A percentile compares a stretch with the other conserved stretches of the same genome.
These are phyloP conservation scores for Euzophera pinguis DNA, from an alignment of 2,888 invertebrate species.

Conservation along the genomic window DNA sequence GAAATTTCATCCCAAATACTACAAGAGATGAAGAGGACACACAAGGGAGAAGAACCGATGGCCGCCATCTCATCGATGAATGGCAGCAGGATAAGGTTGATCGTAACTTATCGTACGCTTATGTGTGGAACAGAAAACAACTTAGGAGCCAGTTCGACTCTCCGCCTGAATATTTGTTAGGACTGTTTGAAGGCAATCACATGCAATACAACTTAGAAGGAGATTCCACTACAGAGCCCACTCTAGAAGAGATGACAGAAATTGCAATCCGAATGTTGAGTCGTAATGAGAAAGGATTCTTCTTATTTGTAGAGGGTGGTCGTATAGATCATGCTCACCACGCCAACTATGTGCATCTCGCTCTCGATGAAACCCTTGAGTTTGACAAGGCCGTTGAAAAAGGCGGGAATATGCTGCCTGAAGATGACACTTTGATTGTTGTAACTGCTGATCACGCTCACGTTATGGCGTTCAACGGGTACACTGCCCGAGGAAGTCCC, in stretches of 20 bases:
- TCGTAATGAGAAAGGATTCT: constrained; percentile 83
- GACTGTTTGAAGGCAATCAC: constrained; percentile 25
- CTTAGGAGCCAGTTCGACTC: constrained; percentile 51
- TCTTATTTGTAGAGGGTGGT: constrained; percentile 85
- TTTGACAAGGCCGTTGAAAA: constrained; percentile 77
- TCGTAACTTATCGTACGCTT: constrained; percentile 39
- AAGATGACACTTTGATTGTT: constrained; percentile 83
- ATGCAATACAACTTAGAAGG: constrained; percentile 82
- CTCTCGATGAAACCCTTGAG: constrained; percentile 84
- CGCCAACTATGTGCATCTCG: constrained; percentile 69
- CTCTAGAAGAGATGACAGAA: constrained; percentile 67
- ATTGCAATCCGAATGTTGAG: constrained; percentile 84
- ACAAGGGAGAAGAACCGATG: constrained; percentile 73
- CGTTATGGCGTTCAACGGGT: constrained; percentile 84
- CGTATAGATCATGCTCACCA: constrained; percentile 85
- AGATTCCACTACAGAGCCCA: constrained; percentile 71
- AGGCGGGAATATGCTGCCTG: constrained; percentile 62
- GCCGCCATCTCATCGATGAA: constrained; percentile 81
- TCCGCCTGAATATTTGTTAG: constrained; percentile 21
- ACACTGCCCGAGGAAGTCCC: constrained; percentile 74
- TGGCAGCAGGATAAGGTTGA: constrained; percentile 66
- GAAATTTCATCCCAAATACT: constrained; percentile 79
- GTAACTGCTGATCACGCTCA: constrained; percentile 89
- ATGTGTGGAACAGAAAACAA: constrained; percentile 79
- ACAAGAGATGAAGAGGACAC: constrained; percentile 69